Percentiles rank a stretch among this genome's conserved stretches.
These are phyloP conservation scores for Protula sp. DNA, from an alignment of 2,888 invertebrate genomes.

Conservation along the genomic window DNA sequence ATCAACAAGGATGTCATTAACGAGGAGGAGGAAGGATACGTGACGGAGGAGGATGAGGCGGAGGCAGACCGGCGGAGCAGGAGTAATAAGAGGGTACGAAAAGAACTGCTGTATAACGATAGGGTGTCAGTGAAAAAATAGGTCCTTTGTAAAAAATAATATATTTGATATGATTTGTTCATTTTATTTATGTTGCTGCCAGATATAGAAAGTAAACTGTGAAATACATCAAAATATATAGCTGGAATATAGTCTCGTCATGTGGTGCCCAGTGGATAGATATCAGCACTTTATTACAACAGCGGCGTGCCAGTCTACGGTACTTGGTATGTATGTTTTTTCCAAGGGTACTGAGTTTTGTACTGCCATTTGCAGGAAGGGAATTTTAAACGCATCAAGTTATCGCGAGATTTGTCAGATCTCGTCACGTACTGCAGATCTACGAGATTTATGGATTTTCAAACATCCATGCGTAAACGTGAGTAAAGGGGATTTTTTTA, in stretches of 20 bases:
- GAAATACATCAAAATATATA: no score
- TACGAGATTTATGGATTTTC: constrained; percentile 54
- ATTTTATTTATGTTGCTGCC: no score
- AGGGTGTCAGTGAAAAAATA: no score
- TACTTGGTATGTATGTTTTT: no score
- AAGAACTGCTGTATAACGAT: background rate
- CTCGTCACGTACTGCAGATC: constrained; percentile 54
- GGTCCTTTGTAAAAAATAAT: background rate
- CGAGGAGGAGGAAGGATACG: constrained; percentile 54
- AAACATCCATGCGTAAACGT: constrained; percentile 46
- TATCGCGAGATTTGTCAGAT: constrained; percentile 57
- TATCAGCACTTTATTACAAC: no score
- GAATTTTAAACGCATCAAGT: constrained; percentile 43
- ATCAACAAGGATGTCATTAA: background rate
- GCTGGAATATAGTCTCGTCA: no score
- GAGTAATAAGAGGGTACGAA: constrained; percentile 44
- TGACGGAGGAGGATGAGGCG: constrained; percentile 59
- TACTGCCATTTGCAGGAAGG: constrained; percentile 38
- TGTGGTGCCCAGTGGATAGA: no score
- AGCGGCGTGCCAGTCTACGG: no score
- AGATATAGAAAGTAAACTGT: no score
- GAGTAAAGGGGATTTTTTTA: no score
- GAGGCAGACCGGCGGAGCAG: constrained; percentile 50
- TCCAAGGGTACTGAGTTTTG: no score
- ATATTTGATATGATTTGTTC: background rate